Conservation (phyloP, 2,113 vertebrate genomes). For the Pionites leucogaster region DNA sequence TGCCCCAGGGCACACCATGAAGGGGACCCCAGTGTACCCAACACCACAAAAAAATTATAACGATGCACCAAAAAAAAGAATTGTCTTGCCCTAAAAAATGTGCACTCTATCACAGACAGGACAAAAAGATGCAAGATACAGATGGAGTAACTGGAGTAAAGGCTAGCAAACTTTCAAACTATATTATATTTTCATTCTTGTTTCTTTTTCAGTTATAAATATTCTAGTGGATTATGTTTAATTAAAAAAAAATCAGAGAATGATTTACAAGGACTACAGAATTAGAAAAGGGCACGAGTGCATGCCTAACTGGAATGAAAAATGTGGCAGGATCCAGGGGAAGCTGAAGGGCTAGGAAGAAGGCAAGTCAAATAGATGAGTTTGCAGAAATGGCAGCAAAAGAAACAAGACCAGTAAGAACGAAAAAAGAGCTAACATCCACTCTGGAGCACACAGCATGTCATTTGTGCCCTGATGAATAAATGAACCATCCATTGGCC, state of each 20-base stretch:
- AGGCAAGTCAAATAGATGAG: background rate
- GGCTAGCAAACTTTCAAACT: background rate
- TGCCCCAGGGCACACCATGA: background rate
- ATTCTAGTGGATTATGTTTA: background rate
- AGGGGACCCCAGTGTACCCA: background rate
- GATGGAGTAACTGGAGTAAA: background rate
- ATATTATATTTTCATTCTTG: background rate
- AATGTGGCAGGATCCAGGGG: background rate
- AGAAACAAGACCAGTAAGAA: background rate
- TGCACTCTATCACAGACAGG: background rate
- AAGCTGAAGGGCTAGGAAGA: background rate
- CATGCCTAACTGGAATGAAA: background rate
- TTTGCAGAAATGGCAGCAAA: background rate
- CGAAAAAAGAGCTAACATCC: background rate
- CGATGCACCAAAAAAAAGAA: background rate
- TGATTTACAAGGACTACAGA: background rate
- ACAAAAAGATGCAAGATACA: background rate
- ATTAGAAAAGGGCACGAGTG: background rate
- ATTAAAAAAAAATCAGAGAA: background rate
- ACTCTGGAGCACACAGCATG: background rate
- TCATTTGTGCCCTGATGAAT: background rate
- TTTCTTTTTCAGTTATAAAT: background rate
- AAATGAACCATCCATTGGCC: background rate
- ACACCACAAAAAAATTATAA: background rate
- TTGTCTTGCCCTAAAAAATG: background rate